Evolutionary conservation across 2,888 invertebrate genomes (phyloP).

Genomic region (Drosophila kambysellisi): DNA sequence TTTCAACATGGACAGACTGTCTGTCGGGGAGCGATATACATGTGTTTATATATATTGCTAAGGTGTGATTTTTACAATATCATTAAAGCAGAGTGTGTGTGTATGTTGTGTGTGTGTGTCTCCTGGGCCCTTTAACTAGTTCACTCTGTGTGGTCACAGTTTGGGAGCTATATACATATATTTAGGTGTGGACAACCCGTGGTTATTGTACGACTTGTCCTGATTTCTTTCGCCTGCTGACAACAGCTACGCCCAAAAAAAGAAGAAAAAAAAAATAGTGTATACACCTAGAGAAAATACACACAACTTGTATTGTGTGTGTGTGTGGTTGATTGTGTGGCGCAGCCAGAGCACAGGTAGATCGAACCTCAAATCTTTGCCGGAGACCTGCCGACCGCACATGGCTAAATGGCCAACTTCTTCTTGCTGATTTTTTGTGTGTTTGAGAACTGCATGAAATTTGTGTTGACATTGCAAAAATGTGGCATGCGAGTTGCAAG

Average conservation of each 20-base stretch:
- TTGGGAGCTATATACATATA: conserved; percentile 53
- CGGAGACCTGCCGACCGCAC: conserved; percentile 61
- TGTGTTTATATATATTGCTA: not conserved
- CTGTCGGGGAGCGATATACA: conserved; percentile 1
- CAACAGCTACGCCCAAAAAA: conserved; percentile 70
- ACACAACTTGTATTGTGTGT: conserved; percentile 34
- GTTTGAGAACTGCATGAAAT: conserved; percentile 62
- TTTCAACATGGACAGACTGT: conserved; percentile 41
- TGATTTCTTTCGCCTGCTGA: conserved; percentile 63
- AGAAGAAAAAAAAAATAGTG: conserved; percentile 2
- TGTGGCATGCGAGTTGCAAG: conserved; percentile 38
- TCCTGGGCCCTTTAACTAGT: conserved; percentile 43
- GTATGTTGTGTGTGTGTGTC: conserved; percentile 10
- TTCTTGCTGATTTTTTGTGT: not conserved
- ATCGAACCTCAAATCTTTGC: conserved; percentile 23
- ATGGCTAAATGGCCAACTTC: conserved; percentile 39
- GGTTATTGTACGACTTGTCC: conserved; percentile 51
- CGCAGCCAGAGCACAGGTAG: conserved; percentile 51
- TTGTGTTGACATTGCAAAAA: conserved; percentile 76
- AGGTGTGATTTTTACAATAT: conserved; percentile 83
- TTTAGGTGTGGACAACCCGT: conserved; percentile 76
- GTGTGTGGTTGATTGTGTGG: conserved; percentile 35
- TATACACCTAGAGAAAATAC: conserved; percentile 15
- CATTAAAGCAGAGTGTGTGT: conserved; percentile 61
- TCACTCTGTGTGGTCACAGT: conserved; percentile 59